Evolutionary conservation across 2,797 vertebrate species (phyloP).

Genomic region (Schizopygopsis pylzovi): DNA sequence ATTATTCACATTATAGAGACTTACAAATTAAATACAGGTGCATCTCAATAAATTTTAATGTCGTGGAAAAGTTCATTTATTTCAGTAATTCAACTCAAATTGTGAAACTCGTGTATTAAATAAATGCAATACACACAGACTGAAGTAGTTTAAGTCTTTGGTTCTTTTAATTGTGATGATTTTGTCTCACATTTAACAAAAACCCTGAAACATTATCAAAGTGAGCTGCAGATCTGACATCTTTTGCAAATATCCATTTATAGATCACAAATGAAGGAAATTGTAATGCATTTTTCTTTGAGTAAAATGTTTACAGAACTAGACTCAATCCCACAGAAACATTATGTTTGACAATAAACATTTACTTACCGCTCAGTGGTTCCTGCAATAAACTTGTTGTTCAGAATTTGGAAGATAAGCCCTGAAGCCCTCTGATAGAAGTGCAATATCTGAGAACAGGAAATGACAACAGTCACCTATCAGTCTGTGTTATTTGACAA

Average conservation of each 20-base stretch:
- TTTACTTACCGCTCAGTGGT: neutral
- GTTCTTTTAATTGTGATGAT: too few relatives aligned
- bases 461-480: conserved; percentile 40
- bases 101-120: too few relatives aligned
- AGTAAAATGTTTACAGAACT: conserved; percentile 18
- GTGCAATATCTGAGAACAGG: conserved; percentile 44
- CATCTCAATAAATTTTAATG: too few relatives aligned
- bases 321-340: conserved; percentile 1
- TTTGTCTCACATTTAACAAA: too few relatives aligned
- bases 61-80: too few relatives aligned
- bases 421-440: conserved; percentile 24
- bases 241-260: conserved; percentile 5
- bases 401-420: conserved; percentile 32
- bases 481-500: conserved; percentile 29
- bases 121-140: too few relatives aligned
- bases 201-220: neutral
- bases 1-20: neutral
- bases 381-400: conserved; percentile 14
- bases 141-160: too few relatives aligned
- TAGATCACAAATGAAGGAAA: neutral
- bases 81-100: too few relatives aligned
- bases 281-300: conserved; percentile 11
- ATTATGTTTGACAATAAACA: conserved; percentile 25
- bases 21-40: neutral
- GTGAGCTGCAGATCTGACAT: neutral